phyloP scores from a whole-genome alignment of 2,888 invertebrate species.

The Apodemia zela region DNA sequence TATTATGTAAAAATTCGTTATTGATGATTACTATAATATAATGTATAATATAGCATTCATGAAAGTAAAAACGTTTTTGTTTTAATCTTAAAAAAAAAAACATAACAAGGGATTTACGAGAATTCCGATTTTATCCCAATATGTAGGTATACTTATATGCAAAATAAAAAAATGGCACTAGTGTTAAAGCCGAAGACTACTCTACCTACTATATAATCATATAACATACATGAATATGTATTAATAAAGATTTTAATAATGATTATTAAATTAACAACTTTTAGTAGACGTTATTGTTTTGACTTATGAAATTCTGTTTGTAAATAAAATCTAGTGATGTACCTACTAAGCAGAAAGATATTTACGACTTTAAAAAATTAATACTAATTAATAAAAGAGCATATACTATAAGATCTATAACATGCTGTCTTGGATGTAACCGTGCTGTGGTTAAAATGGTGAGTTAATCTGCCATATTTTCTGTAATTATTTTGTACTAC shows the following conservation, averaged over 20 bases:
- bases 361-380: neutral
- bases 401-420: conserved; percentile 26
- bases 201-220: neutral
- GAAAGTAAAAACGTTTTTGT: neutral
- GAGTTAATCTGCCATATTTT: conserved; percentile 40
- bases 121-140: neutral
- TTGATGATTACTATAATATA: neutral
- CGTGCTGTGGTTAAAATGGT: conserved; percentile 42
- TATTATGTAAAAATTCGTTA: neutral
- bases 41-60: neutral
- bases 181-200: neutral
- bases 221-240: neutral
- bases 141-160: neutral
- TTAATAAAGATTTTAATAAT: neutral
- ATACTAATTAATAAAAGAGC: conserved; percentile 13
- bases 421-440: conserved; percentile 40
- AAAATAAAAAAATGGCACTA: conserved; percentile 6
- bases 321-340: neutral
- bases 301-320: neutral
- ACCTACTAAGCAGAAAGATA: neutral
- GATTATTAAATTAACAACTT: neutral
- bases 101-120: neutral
- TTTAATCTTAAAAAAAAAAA: neutral
- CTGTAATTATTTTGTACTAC: conserved; percentile 30
- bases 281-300: neutral